Conservation (phyloP, 53 echinoderm and acorn worm genomes). For the Astropecten irregularis region DNA sequence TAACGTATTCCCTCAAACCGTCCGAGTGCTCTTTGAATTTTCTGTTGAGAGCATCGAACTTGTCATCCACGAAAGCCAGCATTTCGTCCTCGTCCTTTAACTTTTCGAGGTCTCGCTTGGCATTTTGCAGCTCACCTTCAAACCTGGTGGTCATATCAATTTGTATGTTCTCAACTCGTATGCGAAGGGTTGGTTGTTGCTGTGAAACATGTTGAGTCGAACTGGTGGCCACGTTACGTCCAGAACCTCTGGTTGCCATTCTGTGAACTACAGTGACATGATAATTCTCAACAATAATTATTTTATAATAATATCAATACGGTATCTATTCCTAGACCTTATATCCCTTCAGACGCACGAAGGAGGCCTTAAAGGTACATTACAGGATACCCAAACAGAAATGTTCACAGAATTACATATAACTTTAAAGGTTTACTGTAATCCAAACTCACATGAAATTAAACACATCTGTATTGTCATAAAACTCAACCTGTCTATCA, state of each 20-base stretch:
- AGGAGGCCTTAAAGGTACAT: too few species aligned
- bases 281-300: too few species aligned
- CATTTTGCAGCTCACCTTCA: background rate
- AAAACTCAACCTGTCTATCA: too few species aligned
- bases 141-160: background rate
- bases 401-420: too few species aligned
- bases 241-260: background rate
- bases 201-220: background rate
- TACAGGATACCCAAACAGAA: too few species aligned
- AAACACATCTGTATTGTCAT: too few species aligned
- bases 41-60: background rate
- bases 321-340: too few species aligned
- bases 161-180: background rate
- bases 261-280: background rate
- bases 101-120: background rate
- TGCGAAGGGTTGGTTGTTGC: background rate
- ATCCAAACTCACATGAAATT: too few species aligned
- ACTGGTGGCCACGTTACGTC: too few species aligned
- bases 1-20: background rate
- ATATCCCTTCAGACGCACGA: too few species aligned
- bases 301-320: too few species aligned
- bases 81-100: background rate
- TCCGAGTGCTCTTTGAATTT: background rate
- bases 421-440: too few species aligned
- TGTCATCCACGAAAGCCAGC: background rate